Base-by-base conservation (phyloP, 2,797 vertebrate species). In the Cynodonichthys magdalenae region DNA sequence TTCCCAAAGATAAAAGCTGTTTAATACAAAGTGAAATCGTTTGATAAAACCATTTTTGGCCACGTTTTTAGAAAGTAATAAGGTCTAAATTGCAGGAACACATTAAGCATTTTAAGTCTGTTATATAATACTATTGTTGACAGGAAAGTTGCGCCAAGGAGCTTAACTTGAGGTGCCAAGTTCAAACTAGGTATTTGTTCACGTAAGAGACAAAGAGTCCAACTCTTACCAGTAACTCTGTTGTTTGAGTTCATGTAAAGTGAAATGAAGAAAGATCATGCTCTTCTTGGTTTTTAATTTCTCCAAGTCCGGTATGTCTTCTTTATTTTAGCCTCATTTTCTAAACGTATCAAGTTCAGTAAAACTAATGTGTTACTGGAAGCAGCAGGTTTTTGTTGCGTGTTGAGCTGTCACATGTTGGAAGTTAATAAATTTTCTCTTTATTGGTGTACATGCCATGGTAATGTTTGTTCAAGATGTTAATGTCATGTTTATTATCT, bases 101-200 rank as follows among this genome's bases (percentile, higher is more conserved):
- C 39, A 3, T 57, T 36, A 15, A 20, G 53, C 29, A 54, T 66
- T 11, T 54, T 66, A 67, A 73, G 44, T 54, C 58, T 2, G 20
- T 85, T 81, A 67, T 15, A 45, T 71, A 74, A 84, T 8, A 55
- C 41, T 60, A 24, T 75, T 82, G 71, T 86, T 64, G 15, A 18
- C 15, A 53, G 39, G 63, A 17, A 45, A 12, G 65, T 36, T 6
- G n/a, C n/a, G 1, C 12, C 24, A 61, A 29, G 71, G 53, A 56
- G 68, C 59, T 71, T 63, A 66, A 59, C 41, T 47, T 20, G 12
- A 53, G 53, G 51, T 50, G 61, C 14, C 18, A 45, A n/a, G 70
- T 59, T 31, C 7, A 50, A 66, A 58, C 50, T 49, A 11, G 50
- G 44, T 66, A 24, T 45, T 42, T 60, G 50, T 58, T 66, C 56